phyloP scores from a whole-genome alignment of 2,797 vertebrate species.

The Emys orbicularis region DNA sequence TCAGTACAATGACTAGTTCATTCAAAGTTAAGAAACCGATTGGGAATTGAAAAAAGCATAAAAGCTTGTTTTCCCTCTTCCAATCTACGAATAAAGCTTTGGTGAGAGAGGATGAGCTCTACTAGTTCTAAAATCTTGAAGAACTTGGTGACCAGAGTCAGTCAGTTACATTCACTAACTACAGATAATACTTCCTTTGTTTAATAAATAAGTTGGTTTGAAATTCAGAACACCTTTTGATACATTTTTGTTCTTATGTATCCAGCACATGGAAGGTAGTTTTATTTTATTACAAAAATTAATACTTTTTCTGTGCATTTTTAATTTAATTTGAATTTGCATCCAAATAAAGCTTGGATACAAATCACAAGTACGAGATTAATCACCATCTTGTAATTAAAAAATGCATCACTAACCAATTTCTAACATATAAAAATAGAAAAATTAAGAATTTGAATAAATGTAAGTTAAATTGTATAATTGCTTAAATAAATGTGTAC shows the following conservation, averaged over 20 bases:
- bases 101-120: neutral
- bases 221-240: neutral
- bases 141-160: neutral
- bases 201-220: neutral
- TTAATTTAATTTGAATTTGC: neutral
- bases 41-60: neutral
- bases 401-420: neutral
- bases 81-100: neutral
- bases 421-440: neutral
- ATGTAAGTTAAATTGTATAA: neutral
- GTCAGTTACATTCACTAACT: neutral
- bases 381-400: neutral
- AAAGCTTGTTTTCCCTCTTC: neutral
- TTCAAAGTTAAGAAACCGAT: neutral
- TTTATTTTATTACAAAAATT: neutral
- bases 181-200: neutral
- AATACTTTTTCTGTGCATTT: neutral
- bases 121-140: neutral
- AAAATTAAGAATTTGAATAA: neutral
- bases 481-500: neutral
- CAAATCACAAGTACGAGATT: neutral
- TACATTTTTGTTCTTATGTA: neutral
- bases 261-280: neutral
- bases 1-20: neutral
- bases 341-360: neutral